Percentiles rank a stretch among this genome's conserved stretches.
Evolutionary conservation across 2,797 vertebrate species (phyloP).

Genomic region (Crocodylus rhombifer): DNA sequence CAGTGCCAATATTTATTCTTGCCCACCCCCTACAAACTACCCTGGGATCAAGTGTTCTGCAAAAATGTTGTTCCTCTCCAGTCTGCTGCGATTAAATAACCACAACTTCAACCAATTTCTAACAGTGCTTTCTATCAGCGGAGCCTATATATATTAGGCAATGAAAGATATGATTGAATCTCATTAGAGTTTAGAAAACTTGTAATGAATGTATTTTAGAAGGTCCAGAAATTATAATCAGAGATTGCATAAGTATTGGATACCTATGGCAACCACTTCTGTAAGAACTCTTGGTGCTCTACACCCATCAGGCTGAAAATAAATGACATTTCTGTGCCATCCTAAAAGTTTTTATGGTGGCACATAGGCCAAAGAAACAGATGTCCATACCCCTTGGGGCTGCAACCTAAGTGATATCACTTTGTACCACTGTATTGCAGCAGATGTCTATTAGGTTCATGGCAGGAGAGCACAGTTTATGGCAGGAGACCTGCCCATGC

Average conservation of each 20-base stretch:
- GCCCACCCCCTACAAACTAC: not conserved
- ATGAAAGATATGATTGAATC: accelerated
- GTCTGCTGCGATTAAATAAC: not conserved
- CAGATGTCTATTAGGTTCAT: no score
- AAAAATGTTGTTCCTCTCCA: not conserved
- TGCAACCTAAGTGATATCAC: no score
- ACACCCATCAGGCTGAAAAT: not conserved
- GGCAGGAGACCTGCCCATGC: no score
- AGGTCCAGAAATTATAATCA: not conserved
- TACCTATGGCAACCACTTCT: not conserved
- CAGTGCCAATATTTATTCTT: not conserved
- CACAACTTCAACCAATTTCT: not conserved
- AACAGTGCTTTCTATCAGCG: not conserved
- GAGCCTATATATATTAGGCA: accelerated
- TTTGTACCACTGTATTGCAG: no score
- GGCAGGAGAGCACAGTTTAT: no score
- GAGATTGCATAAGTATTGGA: not conserved
- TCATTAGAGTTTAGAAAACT: not conserved
- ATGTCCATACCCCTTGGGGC: no score
- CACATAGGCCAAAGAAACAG: no score
- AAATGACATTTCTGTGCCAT: no score
- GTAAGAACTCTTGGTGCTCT: not conserved
- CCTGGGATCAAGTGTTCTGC: not conserved
- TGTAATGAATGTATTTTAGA: not conserved
- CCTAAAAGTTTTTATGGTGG: no score